Evolutionary conservation across 2,113 vertebrate species (phyloP).

Genomic region (Xiphophorus couchianus): DNA sequence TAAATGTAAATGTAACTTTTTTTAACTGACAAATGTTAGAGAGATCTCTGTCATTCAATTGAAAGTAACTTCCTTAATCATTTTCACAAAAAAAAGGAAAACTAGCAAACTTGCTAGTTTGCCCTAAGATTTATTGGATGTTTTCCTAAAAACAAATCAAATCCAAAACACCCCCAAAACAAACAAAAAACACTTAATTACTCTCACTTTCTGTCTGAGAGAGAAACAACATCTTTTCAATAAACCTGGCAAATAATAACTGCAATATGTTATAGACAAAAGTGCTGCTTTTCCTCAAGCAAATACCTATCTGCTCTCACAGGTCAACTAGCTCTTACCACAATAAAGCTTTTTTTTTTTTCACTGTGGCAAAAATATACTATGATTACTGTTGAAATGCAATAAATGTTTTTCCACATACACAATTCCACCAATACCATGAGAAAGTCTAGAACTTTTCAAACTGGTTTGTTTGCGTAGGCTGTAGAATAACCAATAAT

Average conservation of each 20-base stretch:
- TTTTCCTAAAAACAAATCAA: slow-evolving; percentile 25
- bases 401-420: slow-evolving; percentile 3
- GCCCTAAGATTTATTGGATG: slow-evolving; percentile 15
- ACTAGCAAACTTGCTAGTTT: not conserved
- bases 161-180: not conserved
- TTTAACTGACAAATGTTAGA: too few species aligned
- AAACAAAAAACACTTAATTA: not conserved
- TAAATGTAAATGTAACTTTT: too few species aligned
- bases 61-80: not conserved
- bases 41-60: not conserved
- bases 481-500: slow-evolving; percentile 41
- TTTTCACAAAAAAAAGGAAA: not conserved
- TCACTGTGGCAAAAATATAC: slow-evolving; percentile 27
- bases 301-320: slow-evolving; percentile 20
- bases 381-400: slow-evolving; percentile 9
- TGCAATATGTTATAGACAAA: slow-evolving; percentile 46
- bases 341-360: slow-evolving; percentile 28
- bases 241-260: slow-evolving; percentile 22
- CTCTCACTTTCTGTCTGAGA: not conserved
- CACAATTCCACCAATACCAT: not conserved
- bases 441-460: slow-evolving; percentile 1
- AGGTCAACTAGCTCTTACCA: slow-evolving; percentile 40
- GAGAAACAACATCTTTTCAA: slow-evolving; percentile 14
- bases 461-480: slow-evolving; percentile 28
- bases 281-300: slow-evolving; percentile 11